These are phyloP conservation scores for Drymodes brunneopygia DNA, from an alignment of 2,113 vertebrate genomes.

Conservation along the genomic window DNA sequence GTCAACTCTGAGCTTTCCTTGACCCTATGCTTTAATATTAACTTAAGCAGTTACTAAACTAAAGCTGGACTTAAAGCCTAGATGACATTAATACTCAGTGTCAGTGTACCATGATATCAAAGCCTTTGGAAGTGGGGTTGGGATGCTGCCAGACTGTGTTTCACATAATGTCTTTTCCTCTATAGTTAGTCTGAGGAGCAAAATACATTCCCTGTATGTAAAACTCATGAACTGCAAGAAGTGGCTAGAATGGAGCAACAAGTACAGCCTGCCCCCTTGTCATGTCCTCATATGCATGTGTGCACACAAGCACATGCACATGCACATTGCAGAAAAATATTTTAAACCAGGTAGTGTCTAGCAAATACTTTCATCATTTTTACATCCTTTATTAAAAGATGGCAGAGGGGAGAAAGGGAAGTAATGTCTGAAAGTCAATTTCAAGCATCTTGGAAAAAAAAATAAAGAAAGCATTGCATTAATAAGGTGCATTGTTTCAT, in stretches of 20 bases:
- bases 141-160: background rate
- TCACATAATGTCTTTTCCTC: background rate
- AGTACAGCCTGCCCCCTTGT: background rate
- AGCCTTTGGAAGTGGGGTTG: background rate
- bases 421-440: background rate
- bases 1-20: background rate
- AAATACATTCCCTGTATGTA: background rate
- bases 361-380: background rate
- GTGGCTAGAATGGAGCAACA: background rate
- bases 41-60: background rate
- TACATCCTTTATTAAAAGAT: background rate
- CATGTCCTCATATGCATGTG: accelerated
- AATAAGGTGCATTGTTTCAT: background rate
- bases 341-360: background rate
- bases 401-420: background rate
- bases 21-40: background rate
- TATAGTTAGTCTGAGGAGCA: background rate
- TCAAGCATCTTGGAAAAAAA: background rate
- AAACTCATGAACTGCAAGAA: background rate
- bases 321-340: background rate
- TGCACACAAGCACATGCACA: background rate
- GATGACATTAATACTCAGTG: background rate
- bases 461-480: background rate
- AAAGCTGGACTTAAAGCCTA: background rate
- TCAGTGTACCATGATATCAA: background rate